phyloP scores from a whole-genome alignment of 2,113 vertebrate genomes.

The Xenopus laevis region DNA sequence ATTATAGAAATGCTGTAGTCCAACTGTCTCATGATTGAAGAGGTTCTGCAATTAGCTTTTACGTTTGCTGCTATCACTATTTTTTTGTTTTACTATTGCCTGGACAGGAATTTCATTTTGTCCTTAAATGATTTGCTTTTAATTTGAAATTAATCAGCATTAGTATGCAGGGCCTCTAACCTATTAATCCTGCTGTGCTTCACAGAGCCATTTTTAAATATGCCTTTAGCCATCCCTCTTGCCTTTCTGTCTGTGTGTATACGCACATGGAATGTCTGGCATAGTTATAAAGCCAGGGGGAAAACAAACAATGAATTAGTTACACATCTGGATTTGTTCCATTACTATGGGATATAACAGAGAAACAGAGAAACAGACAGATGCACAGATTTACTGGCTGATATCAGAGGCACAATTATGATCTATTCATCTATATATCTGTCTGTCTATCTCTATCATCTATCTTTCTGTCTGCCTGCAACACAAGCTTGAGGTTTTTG shows the following conservation, averaged over 20 bases:
- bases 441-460: no score
- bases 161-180: conserved; percentile 23
- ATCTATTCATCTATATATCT: no score
- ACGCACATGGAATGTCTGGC: neutral
- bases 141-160: conserved; percentile 29
- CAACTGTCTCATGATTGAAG: no score
- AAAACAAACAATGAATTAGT: conserved; percentile 25
- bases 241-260: neutral
- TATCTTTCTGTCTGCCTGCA: no score
- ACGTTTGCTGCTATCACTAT: neutral
- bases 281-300: conserved; percentile 16
- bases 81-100: conserved; percentile 1
- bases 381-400: no score
- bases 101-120: conserved; percentile 20
- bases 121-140: conserved; percentile 21
- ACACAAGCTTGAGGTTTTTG: no score
- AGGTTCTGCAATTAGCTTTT: no score
- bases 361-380: no score
- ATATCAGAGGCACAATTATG: no score
- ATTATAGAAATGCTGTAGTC: no score
- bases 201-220: conserved; percentile 14
- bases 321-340: conserved; percentile 1
- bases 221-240: neutral
- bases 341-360: no score
- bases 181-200: conserved; percentile 24